phyloP scores from a whole-genome alignment of 2,888 invertebrate species.

The Meganola albula region DNA sequence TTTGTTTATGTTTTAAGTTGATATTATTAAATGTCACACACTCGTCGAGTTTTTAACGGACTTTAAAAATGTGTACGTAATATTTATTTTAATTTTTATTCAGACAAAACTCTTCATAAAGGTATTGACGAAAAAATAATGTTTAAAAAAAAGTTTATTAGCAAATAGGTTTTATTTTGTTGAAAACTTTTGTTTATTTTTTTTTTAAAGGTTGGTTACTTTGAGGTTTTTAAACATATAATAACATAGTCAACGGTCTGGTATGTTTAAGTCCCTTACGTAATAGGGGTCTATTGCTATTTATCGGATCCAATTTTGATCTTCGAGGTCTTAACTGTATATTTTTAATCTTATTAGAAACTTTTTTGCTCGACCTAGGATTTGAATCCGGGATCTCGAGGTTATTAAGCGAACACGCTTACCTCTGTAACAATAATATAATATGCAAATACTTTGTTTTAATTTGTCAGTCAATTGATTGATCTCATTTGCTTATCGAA shows the following conservation, averaged over 20 bases:
- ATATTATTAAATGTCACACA: constrained; percentile 23
- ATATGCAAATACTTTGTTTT: constrained; percentile 10
- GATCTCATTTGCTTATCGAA: constrained; percentile 22
- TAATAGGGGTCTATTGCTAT: background rate
- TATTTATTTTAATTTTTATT: background rate
- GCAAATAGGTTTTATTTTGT: background rate
- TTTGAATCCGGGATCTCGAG: no score
- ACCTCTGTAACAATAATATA: no score
- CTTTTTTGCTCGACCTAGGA: no score
- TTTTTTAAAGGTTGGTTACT: background rate
- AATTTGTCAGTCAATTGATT: constrained; percentile 18
- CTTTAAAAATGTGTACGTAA: no score
- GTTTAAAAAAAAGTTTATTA: background rate
- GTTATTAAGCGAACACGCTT: constrained; percentile 18
- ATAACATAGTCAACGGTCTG: background rate
- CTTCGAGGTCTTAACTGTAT: no score
- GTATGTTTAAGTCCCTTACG: background rate
- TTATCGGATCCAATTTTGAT: no score
- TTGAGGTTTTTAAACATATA: background rate
- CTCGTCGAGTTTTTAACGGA: no score
- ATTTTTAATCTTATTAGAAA: no score
- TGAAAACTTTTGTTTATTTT: background rate
- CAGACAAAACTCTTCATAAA: no score
- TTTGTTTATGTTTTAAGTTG: constrained; percentile 12
- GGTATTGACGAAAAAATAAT: no score